Percentiles rank a stretch among this genome's conserved stretches.
These are phyloP conservation scores for Phaethon lepturus DNA, from an alignment of 2,113 vertebrate species.

Conservation along the genomic window DNA sequence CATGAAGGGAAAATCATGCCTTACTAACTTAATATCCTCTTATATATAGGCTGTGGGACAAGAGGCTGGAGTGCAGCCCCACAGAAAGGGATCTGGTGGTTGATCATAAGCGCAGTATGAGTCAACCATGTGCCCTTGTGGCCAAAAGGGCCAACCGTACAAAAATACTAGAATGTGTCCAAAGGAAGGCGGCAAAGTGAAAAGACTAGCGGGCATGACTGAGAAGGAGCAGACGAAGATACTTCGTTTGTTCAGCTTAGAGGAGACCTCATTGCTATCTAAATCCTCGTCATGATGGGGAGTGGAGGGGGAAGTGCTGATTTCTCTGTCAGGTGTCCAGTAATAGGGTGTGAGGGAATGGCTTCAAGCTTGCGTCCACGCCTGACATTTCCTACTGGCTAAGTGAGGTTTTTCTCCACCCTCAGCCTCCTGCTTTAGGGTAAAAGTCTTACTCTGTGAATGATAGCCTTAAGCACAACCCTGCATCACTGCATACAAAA, in stretches of 20 bases:
- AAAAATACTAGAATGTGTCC: neutral
- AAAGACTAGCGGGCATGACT: neutral
- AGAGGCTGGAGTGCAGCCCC: neutral
- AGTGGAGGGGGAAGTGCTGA: neutral
- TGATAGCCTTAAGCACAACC: neutral
- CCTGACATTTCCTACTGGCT: neutral
- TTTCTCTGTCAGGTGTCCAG: neutral
- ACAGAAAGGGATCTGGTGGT: neutral
- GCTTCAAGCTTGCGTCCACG: neutral
- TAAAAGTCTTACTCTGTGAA: fast-evolving
- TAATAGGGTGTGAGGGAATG: neutral
- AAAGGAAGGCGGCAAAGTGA: neutral
- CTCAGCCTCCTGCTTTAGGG: neutral
- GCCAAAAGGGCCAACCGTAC: neutral
- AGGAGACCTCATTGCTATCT: neutral
- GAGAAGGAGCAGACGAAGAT: neutral
- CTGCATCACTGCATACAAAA: neutral
- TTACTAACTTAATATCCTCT: neutral
- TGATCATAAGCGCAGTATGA: neutral
- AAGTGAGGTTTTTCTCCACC: neutral
- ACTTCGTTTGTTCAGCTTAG: neutral
- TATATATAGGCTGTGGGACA: neutral
- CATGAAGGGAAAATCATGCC: neutral
- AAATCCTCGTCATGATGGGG: neutral
- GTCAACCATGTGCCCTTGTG: neutral